Evolutionary conservation across 2,797 vertebrate species (phyloP).

Genomic region (Pteropus rufus): DNA sequence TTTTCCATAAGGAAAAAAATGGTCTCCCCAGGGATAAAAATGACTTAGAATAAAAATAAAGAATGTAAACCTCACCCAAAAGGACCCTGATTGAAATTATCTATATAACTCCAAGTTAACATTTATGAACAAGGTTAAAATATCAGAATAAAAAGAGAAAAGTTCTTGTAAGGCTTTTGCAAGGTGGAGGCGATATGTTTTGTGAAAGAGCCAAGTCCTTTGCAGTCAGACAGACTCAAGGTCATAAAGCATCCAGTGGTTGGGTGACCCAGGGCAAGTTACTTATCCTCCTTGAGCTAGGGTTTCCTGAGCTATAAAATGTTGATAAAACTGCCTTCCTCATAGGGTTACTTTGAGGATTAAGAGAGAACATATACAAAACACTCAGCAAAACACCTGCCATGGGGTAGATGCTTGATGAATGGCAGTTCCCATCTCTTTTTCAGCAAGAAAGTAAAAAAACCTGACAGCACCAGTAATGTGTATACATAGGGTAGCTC

Average conservation of each 20-base stretch:
- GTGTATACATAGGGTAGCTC: not conserved
- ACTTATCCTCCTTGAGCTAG: constrained; percentile 56
- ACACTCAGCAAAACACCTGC: constrained; percentile 59
- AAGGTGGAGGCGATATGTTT: not conserved
- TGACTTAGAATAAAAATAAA: not conserved
- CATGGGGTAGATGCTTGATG: constrained; percentile 50
- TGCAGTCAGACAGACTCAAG: not conserved
- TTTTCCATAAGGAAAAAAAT: not conserved
- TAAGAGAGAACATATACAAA: constrained; percentile 68
- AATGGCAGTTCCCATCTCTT: constrained; percentile 49
- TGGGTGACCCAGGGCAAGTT: constrained; percentile 48
- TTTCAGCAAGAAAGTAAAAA: constrained; percentile 48
- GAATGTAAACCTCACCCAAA: not conserved
- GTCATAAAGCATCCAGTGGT: constrained; percentile 26
- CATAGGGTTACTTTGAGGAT: constrained; percentile 67
- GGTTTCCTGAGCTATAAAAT: constrained; percentile 70
- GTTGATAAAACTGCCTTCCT: constrained; percentile 68
- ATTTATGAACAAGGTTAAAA: not conserved
- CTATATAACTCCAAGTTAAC: constrained; percentile 17
- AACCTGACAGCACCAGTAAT: not conserved
- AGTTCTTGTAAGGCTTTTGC: not conserved
- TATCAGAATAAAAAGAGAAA: not conserved
- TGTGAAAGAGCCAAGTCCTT: not conserved
- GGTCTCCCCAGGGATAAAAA: not conserved
- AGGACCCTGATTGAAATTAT: not conserved